Conservation (phyloP, 1,140 invertebrate species). For the Megathymus violae region DNA sequence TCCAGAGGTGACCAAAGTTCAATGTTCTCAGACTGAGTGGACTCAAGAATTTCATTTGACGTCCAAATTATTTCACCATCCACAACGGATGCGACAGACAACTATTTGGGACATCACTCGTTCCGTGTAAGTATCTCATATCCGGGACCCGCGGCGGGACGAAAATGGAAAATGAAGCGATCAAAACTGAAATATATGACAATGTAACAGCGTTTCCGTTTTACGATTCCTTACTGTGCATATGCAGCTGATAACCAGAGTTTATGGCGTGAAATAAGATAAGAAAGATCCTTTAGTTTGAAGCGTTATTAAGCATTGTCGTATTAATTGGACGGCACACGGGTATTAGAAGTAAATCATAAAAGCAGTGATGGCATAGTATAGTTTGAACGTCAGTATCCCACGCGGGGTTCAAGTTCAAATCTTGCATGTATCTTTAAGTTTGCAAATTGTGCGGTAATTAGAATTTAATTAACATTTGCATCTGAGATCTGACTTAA, state of each 20-base stretch:
- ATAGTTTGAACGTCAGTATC: too few species aligned
- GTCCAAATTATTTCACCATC: slow-evolving; percentile 1
- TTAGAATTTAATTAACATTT: too few species aligned
- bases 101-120: slow-evolving; percentile 1
- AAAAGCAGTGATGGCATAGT: too few species aligned
- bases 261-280: neutral
- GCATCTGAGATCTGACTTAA: too few species aligned
- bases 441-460: too few species aligned
- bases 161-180: slow-evolving; percentile 3
- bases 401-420: too few species aligned
- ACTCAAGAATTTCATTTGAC: slow-evolving; percentile 5
- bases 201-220: neutral
- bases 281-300: too few species aligned
- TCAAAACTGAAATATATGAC: neutral
- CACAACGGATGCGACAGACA: neutral
- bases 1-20: neutral
- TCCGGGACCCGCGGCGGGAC: neutral
- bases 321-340: too few species aligned
- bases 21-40: neutral
- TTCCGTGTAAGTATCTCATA: slow-evolving; percentile 5
- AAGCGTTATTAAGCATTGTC: too few species aligned
- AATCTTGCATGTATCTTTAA: too few species aligned
- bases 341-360: too few species aligned
- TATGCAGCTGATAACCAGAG: neutral
- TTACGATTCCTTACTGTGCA: neutral